Base-by-base conservation (phyloP, 2,113 vertebrate genomes). In the Oryzias curvinotus region DNA sequence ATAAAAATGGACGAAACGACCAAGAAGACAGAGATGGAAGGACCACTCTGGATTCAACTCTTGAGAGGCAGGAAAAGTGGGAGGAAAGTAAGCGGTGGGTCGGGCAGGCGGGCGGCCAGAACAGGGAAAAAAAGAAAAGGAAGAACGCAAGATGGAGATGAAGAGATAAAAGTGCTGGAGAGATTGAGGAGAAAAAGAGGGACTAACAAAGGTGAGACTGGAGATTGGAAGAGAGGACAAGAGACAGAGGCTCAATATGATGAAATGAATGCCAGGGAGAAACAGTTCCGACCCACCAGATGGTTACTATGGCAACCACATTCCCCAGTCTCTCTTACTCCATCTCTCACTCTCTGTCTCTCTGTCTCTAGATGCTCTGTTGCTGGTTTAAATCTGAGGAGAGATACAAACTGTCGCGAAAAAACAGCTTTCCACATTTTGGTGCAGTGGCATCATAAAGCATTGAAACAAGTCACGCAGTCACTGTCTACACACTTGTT, bases 251-350 rank as follows among this genome's bases (percentile, higher is more conserved):
- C 82, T 81, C 75, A 63, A 73, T 78, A 79, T 88, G 85, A 87
- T 85, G 82, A 90, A 88, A 88, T 78, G 80, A 86, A 85, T 76
- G 78, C 73, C 78, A 87, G 82, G 69, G 84, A 86, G 75, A 84
- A 85, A 81, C 84, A 62, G 83, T 85, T 87, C 83, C 88, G 85
- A 86, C 87, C 88, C 62, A 80, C 87, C 83, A 84, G 80, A 85
- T 89, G 82, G 89, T 90, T 90, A 71, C 87, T 83, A 89, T 90
- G 78, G 89, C 85, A 90, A 90, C 89, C 81, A 79, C 82, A 87
- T 83, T 82, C 78, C 85, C 83, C 70, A 65, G 75, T 76, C 71
- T 84, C 77, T 36, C 83, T 62, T 61, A 69, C 51, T 52, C 56
- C 28, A 16, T 64, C 71, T 68, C 71, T 78, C 54, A 71, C 68